Conservation (phyloP, 1,140 invertebrate genomes). For the Drosophila azteca region DNA sequence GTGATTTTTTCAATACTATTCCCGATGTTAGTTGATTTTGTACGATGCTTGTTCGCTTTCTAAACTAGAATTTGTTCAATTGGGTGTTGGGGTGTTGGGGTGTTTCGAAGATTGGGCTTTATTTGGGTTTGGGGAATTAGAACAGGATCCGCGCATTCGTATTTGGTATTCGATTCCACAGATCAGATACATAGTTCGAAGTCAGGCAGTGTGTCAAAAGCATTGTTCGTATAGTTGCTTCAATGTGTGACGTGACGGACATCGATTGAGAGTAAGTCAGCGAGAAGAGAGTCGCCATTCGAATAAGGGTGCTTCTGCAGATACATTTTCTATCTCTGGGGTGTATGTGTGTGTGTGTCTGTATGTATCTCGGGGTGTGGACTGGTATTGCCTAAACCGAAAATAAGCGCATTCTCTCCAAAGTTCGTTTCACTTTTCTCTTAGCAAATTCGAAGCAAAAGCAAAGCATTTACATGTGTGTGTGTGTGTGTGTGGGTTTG, state of each 20-base stretch:
- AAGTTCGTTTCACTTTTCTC: conserved; percentile 26
- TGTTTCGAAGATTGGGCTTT: not conserved
- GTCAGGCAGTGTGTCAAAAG: conserved; percentile 59
- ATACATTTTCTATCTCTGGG: conserved; percentile 28
- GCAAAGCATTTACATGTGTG: conserved; percentile 51
- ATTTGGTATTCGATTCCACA: conserved; percentile 19
- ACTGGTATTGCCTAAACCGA: conserved; percentile 20
- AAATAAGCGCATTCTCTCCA: conserved; percentile 38
- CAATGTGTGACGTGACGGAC: conserved; percentile 2
- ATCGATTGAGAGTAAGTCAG: conserved; percentile 44
- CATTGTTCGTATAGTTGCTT: conserved; percentile 28
- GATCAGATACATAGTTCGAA: conserved; percentile 38
- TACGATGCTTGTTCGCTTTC: conserved; percentile 22
- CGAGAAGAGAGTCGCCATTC: conserved; percentile 34
- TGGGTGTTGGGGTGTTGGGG: conserved; percentile 2
- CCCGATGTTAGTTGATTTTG: conserved; percentile 21
- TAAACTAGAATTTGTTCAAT: too few species aligned
- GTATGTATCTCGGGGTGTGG: conserved; percentile 7
- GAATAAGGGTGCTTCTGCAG: conserved; percentile 12
- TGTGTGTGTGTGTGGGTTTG: conserved; percentile 4
- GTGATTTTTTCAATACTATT: conserved; percentile 1
- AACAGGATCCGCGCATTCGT: conserved; percentile 45
- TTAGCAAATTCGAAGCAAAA: conserved; percentile 62
- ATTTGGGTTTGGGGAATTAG: conserved; percentile 7
- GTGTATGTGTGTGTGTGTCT: conserved; percentile 10